phyloP scores from a whole-genome alignment of 2,888 invertebrate species.

The Lottia gigantea region DNA sequence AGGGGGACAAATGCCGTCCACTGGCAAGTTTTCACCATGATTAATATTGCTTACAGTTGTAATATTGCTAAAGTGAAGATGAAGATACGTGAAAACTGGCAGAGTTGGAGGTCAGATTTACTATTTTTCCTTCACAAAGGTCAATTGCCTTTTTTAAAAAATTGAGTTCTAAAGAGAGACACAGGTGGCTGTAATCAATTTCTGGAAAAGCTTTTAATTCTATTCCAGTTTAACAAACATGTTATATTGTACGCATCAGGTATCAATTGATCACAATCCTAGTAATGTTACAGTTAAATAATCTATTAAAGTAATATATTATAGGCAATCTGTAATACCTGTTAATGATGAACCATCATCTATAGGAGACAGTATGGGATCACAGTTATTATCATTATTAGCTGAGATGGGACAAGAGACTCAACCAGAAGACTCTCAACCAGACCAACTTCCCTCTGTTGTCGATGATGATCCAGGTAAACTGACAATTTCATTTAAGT shows the following conservation, averaged over 20 bases:
- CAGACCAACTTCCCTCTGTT: not conserved
- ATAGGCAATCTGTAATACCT: too few relatives aligned
- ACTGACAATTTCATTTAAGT: too few relatives aligned
- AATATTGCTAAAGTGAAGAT: conserved; percentile 19
- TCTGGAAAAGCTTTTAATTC: too few relatives aligned
- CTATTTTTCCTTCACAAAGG: not conserved
- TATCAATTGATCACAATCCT: not conserved
- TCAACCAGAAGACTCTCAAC: not conserved
- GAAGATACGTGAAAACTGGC: conserved; percentile 15
- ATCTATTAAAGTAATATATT: too few relatives aligned
- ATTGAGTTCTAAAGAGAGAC: not conserved
- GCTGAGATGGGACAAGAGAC: not conserved
- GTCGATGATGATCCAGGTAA: not conserved
- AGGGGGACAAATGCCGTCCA: too few relatives aligned
- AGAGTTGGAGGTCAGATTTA: conserved; percentile 7
- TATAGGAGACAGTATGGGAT: not conserved
- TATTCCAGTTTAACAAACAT: not conserved
- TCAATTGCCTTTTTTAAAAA: too few relatives aligned
- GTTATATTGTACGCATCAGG: not conserved
- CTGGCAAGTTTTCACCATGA: too few relatives aligned
- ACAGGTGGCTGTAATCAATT: not conserved
- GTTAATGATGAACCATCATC: too few relatives aligned
- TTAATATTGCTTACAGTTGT: conserved; percentile 11
- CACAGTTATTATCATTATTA: conserved; percentile 2
- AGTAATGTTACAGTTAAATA: too few relatives aligned